A percentile compares a stretch with the other conserved stretches of the same genome.
Evolutionary conservation across 2,113 vertebrate genomes (phyloP).

Genomic region (Lycaon pictus): DNA sequence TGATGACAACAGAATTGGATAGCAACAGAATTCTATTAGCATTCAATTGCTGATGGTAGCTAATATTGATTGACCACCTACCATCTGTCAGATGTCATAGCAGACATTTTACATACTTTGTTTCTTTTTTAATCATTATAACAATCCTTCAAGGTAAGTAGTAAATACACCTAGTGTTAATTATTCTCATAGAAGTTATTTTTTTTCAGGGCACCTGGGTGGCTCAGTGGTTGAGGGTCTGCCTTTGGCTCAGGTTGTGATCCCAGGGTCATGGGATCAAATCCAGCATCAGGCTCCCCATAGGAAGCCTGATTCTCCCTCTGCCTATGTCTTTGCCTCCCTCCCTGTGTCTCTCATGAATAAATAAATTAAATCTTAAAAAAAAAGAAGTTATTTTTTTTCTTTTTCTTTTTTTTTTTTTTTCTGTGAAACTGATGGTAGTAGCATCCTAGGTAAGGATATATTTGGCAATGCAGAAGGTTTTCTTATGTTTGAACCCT

Average conservation of each 20-base stretch:
- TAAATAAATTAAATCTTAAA: no score
- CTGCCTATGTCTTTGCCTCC: no score
- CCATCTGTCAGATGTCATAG: background rate
- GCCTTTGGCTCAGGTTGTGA: no score
- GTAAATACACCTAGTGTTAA: background rate
- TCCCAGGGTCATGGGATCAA: no score
- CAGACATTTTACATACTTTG: background rate
- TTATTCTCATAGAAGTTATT: background rate
- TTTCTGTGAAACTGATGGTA: background rate
- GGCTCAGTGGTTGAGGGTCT: no score
- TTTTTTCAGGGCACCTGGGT: no score
- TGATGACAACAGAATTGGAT: background rate
- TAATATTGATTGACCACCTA: background rate
- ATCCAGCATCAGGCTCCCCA: no score
- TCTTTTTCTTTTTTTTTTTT: no score
- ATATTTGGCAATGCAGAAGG: background rate
- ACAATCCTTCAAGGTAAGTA: background rate
- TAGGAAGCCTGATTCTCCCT: no score
- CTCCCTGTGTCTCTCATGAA: no score
- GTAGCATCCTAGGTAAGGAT: background rate
- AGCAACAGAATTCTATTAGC: background rate
- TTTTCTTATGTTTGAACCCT: background rate
- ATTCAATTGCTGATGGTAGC: background rate
- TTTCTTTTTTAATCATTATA: background rate
- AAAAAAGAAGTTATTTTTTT: no score